phyloP scores from a whole-genome alignment of 2,113 vertebrate species.

The Shinisaurus crocodilurus region DNA sequence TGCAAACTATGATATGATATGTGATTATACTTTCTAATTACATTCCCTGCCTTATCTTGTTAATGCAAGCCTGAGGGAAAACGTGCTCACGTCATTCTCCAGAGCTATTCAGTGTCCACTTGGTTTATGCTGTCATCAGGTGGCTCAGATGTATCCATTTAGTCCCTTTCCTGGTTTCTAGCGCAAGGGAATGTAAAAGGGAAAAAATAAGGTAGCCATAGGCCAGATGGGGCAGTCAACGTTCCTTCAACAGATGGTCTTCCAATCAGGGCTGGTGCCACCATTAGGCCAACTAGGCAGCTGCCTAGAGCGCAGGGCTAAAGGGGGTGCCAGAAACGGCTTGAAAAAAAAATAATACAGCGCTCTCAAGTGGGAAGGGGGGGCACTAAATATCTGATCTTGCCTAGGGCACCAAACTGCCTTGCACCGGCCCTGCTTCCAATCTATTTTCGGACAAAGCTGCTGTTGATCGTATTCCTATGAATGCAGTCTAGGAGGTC shows the following conservation, averaged over 20 bases:
- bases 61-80: background rate
- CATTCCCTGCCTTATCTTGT: constrained; percentile 62
- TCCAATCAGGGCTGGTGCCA: no score
- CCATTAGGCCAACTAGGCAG: no score
- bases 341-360: no score
- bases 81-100: background rate
- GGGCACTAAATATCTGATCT: no score
- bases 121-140: background rate
- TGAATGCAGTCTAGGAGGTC: constrained; percentile 18
- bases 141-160: background rate
- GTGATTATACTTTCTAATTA: constrained; percentile 64
- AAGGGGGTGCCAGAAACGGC: no score
- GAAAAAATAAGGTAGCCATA: background rate
- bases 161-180: background rate
- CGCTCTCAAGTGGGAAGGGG: no score
- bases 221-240: background rate
- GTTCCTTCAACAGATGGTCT: constrained; percentile 42
- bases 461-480: constrained; percentile 14
- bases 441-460: constrained; percentile 35
- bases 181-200: background rate
- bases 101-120: constrained; percentile 3
- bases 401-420: no score
- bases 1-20: constrained; percentile 62
- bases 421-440: no score
- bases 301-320: no score